Base-by-base conservation (phyloP, 2,797 vertebrate genomes). In the Melanotaenia parkinsoni region DNA sequence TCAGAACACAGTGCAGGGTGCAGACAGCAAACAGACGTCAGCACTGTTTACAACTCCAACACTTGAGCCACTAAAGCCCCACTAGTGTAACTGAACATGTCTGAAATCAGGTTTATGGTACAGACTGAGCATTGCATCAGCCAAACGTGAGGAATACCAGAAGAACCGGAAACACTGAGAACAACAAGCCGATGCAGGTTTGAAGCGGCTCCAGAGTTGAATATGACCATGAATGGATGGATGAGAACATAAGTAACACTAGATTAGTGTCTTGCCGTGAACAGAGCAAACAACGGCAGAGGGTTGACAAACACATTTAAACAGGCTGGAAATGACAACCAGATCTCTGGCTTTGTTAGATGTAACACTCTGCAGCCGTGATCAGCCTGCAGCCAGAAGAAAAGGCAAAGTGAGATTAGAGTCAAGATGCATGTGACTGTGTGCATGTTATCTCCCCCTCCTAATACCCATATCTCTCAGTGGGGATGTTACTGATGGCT, bases 401-500 rank as follows among this genome's bases (percentile, higher is more conserved):
- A 68, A 56, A 63, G 24, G 26, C 26, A 26, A 53, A 33, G 66
- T 26, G 45, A 86, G 76, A 83, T 86, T 72, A 81, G 65, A 74
- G 69, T 26, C 26, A 26, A 65, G 74, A 81, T 82, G 75, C 70
- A 66, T 65, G 54, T 67, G 68, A 50, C 28, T 70, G 30, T 66
- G 47, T 67, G 26, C 26, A 26, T 62, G 71, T 87, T 89, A 92
- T 93, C 85, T 70, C 78, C 80, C 75, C 75, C 75, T 86, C 79
- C 87, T 90, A 89, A 89, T 86, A 70, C 87, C 83, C 79, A 60
- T 83, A 90, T 88, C 86, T 88, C 84, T 86, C 81, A 82, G 88
- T 83, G 59, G 86, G 87, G 85, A 92, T 89, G 88, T 83, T 89
- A 87, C 91, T 89, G 88, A 92, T 92, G 88, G 89, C 65, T 58